These are phyloP conservation scores for Samia ricini DNA, from an alignment of 1,140 invertebrate species.

Conservation along the genomic window DNA sequence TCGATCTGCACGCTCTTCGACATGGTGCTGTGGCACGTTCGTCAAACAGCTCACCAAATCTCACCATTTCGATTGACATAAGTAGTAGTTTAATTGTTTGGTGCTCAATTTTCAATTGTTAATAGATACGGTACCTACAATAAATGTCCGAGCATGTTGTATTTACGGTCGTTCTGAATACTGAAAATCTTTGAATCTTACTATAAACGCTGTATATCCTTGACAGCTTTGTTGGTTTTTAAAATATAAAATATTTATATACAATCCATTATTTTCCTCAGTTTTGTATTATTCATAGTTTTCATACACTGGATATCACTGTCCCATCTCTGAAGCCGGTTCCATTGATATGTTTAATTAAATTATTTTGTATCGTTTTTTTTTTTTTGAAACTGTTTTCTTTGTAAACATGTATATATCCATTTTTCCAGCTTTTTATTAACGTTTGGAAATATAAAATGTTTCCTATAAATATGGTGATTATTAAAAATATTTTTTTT, in stretches of 20 bases:
- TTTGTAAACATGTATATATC: background rate
- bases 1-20: constrained; percentile 78
- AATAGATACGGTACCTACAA: background rate
- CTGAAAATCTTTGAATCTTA: too few relatives aligned
- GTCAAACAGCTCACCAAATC: constrained; percentile 80
- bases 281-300: background rate
- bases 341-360: background rate
- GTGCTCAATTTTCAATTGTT: constrained; percentile 9
- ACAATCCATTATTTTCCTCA: background rate
- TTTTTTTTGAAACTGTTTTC: background rate
- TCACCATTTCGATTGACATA: constrained; percentile 79
- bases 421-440: background rate
- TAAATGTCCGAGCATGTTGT: background rate
- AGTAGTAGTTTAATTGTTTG: constrained; percentile 27
- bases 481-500: background rate
- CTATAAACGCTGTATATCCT: too few relatives aligned
- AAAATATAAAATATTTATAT: too few relatives aligned
- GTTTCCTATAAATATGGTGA: constrained; percentile 2
- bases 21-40: constrained; percentile 81
- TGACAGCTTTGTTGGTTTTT: too few relatives aligned
- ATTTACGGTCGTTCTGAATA: too few relatives aligned
- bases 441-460: background rate
- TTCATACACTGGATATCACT: background rate
- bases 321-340: background rate
- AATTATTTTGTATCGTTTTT: background rate